Base-by-base conservation (phyloP, 2,113 vertebrate genomes). In the Tursiops truncatus region DNA sequence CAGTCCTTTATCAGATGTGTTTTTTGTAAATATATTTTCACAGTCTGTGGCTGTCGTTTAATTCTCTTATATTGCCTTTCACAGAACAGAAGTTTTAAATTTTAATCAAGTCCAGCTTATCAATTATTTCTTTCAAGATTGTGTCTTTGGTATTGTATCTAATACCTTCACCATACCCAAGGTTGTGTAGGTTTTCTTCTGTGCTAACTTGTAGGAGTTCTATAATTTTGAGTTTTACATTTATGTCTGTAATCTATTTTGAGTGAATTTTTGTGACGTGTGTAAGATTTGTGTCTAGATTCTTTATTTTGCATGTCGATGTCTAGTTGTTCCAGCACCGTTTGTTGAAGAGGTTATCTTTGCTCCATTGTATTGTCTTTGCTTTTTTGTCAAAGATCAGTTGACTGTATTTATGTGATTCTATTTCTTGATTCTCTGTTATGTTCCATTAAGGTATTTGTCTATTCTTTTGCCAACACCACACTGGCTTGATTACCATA, bases 391-490 rank as follows among this genome's bases (percentile, higher is more conserved):
- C 56, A 41, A 4, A 28, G 33, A 41, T 60, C n/a, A 28, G n/a
- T 81, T 81, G n/a, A 41, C 5, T 28, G 36, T 38, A 11, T 60
- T 81, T 38, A 41, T 28, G 5, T 1, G 2, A 25, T 26, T 60
- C 79, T 81, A 18, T 60, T 81, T 81, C 56, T 81, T 56, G 56
- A 36, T 38, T 38, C 23, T 81, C n/a, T 60, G 8, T 38, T 28
- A 9, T 28, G 79, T 60, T 58, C 23, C 25, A 6, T 26, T 80
- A 56, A 58, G 36, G 21, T 58, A 38, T 80, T 17, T 81, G n/a
- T 58, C n/a, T 58, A 0, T 58, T 38, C 8, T 60, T 60, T 38
- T 28, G n/a, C 79, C 79, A 28, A 8, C 28, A 28, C 56, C 56
- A 60, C 79, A 28, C 56, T 81, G 56, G 60, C 79, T 60, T 81